Percentiles rank a stretch among this genome's conserved stretches.
These are phyloP conservation scores for Muscicapa striata DNA, from an alignment of 2,797 vertebrate species.

Conservation along the genomic window DNA sequence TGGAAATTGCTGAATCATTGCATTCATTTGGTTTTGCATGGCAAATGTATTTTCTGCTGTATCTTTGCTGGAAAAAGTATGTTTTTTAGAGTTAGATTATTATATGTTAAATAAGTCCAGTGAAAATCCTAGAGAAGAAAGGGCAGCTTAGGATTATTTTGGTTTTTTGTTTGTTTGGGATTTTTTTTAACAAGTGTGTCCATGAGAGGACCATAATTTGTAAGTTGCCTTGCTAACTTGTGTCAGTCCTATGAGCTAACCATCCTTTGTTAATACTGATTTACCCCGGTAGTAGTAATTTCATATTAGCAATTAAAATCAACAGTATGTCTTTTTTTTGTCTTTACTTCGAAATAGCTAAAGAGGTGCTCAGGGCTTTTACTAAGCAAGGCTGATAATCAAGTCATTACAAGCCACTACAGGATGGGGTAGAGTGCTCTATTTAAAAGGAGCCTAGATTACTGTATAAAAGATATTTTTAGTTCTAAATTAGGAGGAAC, in stretches of 20 bases:
- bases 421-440: background rate
- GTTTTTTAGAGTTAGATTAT: background rate
- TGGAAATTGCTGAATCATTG: constrained; percentile 6
- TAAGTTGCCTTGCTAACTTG: background rate
- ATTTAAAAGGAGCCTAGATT: background rate
- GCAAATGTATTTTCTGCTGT: background rate
- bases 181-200: background rate
- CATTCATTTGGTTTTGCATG: background rate
- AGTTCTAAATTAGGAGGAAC: background rate
- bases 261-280: background rate
- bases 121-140: background rate
- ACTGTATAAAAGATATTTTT: background rate
- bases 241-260: background rate
- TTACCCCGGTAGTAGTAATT: background rate
- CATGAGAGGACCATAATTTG: background rate
- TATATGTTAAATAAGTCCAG: background rate
- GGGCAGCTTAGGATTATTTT: background rate
- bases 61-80: background rate
- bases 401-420: background rate
- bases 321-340: background rate
- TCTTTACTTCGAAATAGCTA: background rate
- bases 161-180: background rate
- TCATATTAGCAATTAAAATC: background rate
- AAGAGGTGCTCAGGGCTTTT: background rate
- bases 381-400: background rate